These are phyloP conservation scores for Lamproptera curius DNA, from an alignment of 2,888 invertebrate species.

Conservation along the genomic window DNA sequence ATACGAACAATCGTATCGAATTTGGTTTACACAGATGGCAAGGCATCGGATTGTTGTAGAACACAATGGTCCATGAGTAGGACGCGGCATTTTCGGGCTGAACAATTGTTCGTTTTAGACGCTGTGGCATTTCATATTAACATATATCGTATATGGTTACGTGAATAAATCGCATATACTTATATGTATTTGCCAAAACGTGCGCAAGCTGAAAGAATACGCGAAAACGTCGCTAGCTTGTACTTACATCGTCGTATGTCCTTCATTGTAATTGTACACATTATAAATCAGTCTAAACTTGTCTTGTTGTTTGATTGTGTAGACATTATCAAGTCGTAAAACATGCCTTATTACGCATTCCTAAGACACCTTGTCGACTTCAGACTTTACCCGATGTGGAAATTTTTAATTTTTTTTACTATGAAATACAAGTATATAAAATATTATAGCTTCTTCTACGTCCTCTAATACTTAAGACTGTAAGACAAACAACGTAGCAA, in stretches of 20 bases:
- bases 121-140: conserved; percentile 1
- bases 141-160: conserved; percentile 9
- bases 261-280: neutral
- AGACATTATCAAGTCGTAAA: neutral
- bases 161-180: neutral
- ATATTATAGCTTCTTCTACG: too few relatives aligned
- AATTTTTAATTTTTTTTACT: too few relatives aligned
- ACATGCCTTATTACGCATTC: neutral
- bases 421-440: too few relatives aligned
- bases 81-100: conserved; percentile 5
- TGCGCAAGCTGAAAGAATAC: neutral
- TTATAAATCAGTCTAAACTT: neutral
- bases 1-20: conserved; percentile 18
- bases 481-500: too few relatives aligned
- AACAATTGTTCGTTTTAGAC: conserved; percentile 13
- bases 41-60: conserved; percentile 17
- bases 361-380: too few relatives aligned
- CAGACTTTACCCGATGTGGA: too few relatives aligned
- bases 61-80: conserved; percentile 18
- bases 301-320: neutral
- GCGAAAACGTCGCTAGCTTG: neutral
- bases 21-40: conserved; percentile 26
- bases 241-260: neutral
- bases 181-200: neutral
- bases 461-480: too few relatives aligned